Percentiles rank a stretch among this genome's conserved stretches.
phyloP scores from a whole-genome alignment of 1,140 invertebrate genomes.

The Leptopilina boulardi region DNA sequence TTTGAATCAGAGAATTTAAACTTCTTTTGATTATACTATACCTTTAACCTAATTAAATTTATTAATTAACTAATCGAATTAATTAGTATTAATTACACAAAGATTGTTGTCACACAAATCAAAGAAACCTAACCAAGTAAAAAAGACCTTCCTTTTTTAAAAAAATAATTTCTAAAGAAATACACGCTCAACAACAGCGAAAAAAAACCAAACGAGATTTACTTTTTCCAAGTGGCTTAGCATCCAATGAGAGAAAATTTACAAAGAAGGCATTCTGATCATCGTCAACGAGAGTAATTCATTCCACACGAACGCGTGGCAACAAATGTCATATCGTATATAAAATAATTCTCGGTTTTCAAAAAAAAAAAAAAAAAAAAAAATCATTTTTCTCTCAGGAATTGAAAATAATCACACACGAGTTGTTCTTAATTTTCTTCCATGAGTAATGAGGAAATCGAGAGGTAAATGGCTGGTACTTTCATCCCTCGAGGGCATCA shows the following conservation, averaged over 20 bases:
- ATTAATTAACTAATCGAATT: no score
- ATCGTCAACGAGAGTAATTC: not conserved
- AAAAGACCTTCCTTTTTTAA: no score
- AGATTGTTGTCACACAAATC: no score
- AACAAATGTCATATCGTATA: not conserved
- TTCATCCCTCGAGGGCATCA: conserved; percentile 33
- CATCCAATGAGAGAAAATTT: not conserved
- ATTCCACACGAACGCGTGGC: not conserved
- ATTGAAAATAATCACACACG: not conserved
- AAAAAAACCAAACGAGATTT: not conserved
- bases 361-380: not conserved
- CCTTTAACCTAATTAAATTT: no score
- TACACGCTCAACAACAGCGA: not conserved
- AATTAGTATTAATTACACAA: no score
- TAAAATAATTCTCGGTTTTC: not conserved
- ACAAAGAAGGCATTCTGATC: not conserved
- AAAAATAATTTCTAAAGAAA: not conserved
- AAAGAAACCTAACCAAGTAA: no score
- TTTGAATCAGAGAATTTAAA: no score
- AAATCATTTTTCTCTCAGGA: not conserved
- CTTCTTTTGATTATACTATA: no score
- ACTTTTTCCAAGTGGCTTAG: not conserved
- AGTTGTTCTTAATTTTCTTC: conserved; percentile 42
- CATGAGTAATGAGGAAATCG: conserved; percentile 46
- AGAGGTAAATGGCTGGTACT: conserved; percentile 40